Conservation (phyloP, 1,140 invertebrate species). For the Tetraneura akinire region DNA sequence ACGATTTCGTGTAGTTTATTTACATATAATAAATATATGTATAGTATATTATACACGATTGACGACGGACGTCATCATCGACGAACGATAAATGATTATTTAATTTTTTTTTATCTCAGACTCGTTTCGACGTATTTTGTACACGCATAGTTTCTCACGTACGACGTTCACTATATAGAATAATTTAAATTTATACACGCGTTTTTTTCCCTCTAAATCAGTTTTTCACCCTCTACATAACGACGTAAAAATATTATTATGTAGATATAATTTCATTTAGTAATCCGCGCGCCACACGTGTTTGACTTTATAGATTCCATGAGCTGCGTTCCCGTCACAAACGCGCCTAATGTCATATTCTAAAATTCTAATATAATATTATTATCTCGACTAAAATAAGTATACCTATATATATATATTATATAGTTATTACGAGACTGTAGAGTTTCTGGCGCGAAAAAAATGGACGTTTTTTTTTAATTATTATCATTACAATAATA, state of each 20-base stretch:
- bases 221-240: slow-evolving; percentile 38
- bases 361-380: no score
- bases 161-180: neutral
- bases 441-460: no score
- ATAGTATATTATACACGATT: no score
- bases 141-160: neutral
- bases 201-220: neutral
- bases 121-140: neutral
- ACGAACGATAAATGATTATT: no score
- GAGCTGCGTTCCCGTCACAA: neutral
- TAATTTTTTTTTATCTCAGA: neutral
- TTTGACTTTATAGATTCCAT: neutral
- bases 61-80: neutral
- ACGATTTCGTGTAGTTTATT: no score
- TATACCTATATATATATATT: no score
- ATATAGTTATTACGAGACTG: no score
- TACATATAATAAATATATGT: no score
- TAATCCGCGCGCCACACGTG: slow-evolving; percentile 8
- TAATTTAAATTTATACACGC: neutral
- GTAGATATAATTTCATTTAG: no score
- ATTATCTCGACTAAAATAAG: no score
- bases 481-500: neutral
- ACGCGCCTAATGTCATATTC: no score
- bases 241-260: no score
- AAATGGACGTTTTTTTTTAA: neutral